Percentiles rank a stretch among this genome's conserved stretches.
phyloP scores from a whole-genome alignment of 1,140 invertebrate genomes.

The Drosophila miranda region DNA sequence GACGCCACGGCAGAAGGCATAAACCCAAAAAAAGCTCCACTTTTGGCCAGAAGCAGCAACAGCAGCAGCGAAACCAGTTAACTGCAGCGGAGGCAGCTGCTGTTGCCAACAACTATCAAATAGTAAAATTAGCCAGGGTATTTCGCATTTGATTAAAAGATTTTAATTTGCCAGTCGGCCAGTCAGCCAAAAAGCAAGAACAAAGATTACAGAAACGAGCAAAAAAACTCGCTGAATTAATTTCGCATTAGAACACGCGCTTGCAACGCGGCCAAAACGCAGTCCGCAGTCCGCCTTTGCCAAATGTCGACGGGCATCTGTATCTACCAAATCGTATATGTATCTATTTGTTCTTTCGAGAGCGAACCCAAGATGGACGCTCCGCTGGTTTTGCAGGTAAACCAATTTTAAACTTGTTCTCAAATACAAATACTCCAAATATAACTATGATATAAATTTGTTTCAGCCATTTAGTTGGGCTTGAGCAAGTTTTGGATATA shows the following conservation, averaged over 20 bases:
- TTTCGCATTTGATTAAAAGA: conserved; percentile 58
- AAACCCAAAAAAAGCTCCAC: conserved; percentile 58
- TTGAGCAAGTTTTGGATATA: background rate
- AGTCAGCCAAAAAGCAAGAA: conserved; percentile 24
- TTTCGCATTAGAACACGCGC: conserved; percentile 79
- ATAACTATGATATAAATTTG: conserved; percentile 30
- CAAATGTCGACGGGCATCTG: conserved; percentile 51
- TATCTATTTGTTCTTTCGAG: conserved; percentile 19
- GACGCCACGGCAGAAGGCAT: conserved; percentile 51
- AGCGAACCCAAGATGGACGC: conserved; percentile 14
- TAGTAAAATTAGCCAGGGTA: conserved; percentile 70
- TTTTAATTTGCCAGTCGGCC: conserved; percentile 39
- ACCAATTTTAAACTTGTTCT: conserved; percentile 38
- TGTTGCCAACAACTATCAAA: conserved; percentile 66
- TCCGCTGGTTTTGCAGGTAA: conserved; percentile 41
- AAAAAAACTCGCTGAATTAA: conserved; percentile 69
- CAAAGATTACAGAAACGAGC: conserved; percentile 42
- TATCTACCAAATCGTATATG: background rate
- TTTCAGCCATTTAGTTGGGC: conserved; percentile 19
- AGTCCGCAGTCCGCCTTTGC: conserved; percentile 58
- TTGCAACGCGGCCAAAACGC: conserved; percentile 75
- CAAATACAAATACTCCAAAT: conserved; percentile 11
- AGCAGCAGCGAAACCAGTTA: conserved; percentile 62
- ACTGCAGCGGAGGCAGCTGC: conserved; percentile 47
- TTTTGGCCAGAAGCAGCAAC: conserved; percentile 47